Base-by-base conservation (phyloP, 2,888 invertebrate species). In the Lucinisca nassula region DNA sequence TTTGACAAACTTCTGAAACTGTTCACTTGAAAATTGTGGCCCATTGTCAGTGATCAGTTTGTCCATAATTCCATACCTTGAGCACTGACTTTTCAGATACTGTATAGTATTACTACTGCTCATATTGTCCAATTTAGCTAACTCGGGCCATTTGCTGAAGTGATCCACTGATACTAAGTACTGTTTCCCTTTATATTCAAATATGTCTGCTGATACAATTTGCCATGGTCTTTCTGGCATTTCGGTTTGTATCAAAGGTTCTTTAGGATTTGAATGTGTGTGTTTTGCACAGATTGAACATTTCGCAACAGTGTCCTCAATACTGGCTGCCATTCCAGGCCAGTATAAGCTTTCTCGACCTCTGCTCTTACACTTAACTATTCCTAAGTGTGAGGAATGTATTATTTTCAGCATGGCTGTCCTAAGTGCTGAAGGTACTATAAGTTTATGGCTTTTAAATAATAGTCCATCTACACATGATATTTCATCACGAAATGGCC, bases 161-260 rank as follows among this genome's bases (percentile, higher is more conserved):
- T 91, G 90, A 74, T 92, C 91, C 17, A 91, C 89, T 0, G 89
- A 80, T 12, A 92, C 27, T 0, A 92, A 49, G 70, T 90, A 91
- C 40, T 88, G 85, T 61, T 74, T 58, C 3, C 45, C 73, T 24
- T 38, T 49, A 35, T 74, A 49, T 14, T 72, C 35, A 32, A 77
- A 79, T 45, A 89, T 70, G 51, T 87, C 84, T 21, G 30, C 79
- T 40, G 74, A 61, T 12, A 82, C 79, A 32, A 79, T 79, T 45
- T 45, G 38, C 82, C 85, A 85, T 38, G 79, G 80, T 35, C 73
- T 81, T 37, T 77, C 55, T 37, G 79, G 35, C 17, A 82, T 38
- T 73, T 85, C 77, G 27, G 45, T 72, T 10, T 10, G 27, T 17
- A 70, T 73, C 17, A 88, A 37, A 27, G 76, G 82, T 35, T 85